Evolutionary conservation across 30 jellyfish, hydroid and myxozoan species (phyloP).

Genomic region (Catostylus mosaicus): DNA sequence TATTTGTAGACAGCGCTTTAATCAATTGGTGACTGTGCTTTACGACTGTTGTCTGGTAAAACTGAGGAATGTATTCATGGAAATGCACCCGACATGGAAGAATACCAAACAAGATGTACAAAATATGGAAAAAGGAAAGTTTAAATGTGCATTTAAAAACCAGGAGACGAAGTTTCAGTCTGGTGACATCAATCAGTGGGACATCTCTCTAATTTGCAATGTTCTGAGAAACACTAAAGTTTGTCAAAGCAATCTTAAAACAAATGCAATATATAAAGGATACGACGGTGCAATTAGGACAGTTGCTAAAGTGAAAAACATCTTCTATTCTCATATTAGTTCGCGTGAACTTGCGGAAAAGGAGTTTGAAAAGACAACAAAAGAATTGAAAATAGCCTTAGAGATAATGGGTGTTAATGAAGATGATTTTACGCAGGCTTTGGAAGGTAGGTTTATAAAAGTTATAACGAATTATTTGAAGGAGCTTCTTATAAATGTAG

Average conservation of each 20-base stretch:
- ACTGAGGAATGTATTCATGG: neutral
- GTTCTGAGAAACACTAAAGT: conserved; percentile 5
- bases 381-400: neutral
- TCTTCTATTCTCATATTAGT: neutral
- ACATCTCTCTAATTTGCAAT: neutral
- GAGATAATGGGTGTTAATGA: conserved; percentile 3
- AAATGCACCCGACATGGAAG: neutral
- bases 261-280: neutral
- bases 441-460: conserved; percentile 11
- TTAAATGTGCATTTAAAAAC: neutral
- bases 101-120: neutral
- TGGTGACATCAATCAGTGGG: conserved; percentile 12
- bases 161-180: neutral
- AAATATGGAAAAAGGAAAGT: neutral
- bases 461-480: neutral
- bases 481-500: neutral
- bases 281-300: conserved; percentile 1
- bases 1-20: neutral
- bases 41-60: neutral
- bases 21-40: neutral
- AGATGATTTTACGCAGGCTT: conserved; percentile 1
- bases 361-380: neutral
- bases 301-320: conserved; percentile 13
- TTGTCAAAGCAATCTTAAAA: neutral
- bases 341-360: neutral